Conservation (phyloP, 2,113 vertebrate genomes). For the pig (Sus scrofa) region T2T-Sscrofa CM000812.6:260062501-260063000, state of each 20-base stretch:
- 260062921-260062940: neutral
- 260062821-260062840: neutral
- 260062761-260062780: neutral
- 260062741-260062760: rapidly evolving
- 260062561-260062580: neutral
- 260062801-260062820: rapidly evolving
- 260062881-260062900: neutral
- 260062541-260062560: neutral
- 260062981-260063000: neutral
- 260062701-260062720: neutral
- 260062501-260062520: neutral
- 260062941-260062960: neutral
- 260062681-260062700: neutral
- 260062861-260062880: neutral
- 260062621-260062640: neutral
- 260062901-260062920: neutral
- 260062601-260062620: neutral
- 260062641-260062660: neutral
- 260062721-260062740: neutral
- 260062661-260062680: neutral
- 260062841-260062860: neutral
- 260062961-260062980: neutral
- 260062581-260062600: neutral
- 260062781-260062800: neutral
- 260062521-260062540: neutral